These are phyloP conservation scores for Ecdyonurus torrentis DNA, from an alignment of 2,888 invertebrate genomes.

Conservation along the genomic window DNA sequence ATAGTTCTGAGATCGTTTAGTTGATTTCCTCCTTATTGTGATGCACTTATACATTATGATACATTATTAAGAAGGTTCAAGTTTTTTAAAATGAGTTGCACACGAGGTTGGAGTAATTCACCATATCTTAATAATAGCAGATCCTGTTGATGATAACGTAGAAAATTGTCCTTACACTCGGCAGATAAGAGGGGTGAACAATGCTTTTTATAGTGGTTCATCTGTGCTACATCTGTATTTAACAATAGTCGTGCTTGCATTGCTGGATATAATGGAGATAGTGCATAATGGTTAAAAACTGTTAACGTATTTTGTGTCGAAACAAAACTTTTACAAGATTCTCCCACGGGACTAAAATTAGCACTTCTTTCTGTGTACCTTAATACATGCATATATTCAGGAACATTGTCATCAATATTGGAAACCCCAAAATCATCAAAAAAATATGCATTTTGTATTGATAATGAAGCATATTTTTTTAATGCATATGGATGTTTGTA, in stretches of 20 bases:
- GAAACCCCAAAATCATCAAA: conserved; percentile 27
- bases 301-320: conserved; percentile 43
- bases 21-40: no score
- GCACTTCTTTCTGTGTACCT: conserved; percentile 36
- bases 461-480: conserved; percentile 35
- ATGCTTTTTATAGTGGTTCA: conserved; percentile 46
- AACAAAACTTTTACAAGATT: conserved; percentile 56
- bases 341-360: conserved; percentile 40
- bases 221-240: conserved; percentile 38
- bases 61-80: conserved; percentile 5
- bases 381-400: conserved; percentile 25
- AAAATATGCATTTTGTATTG: conserved; percentile 50
- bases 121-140: conserved; percentile 11
- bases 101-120: conserved; percentile 9
- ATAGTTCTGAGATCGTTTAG: no score
- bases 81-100: conserved; percentile 6
- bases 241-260: conserved; percentile 38
- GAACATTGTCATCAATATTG: conserved; percentile 10
- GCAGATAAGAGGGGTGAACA: conserved; percentile 19
- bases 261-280: conserved; percentile 37
- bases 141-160: conserved; percentile 10
- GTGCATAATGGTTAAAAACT: conserved; percentile 59
- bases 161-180: conserved; percentile 13
- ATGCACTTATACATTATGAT: neutral
- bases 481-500: conserved; percentile 26